Conservation (phyloP, 1,140 invertebrate genomes). For the Drosophila burlai region DNA sequence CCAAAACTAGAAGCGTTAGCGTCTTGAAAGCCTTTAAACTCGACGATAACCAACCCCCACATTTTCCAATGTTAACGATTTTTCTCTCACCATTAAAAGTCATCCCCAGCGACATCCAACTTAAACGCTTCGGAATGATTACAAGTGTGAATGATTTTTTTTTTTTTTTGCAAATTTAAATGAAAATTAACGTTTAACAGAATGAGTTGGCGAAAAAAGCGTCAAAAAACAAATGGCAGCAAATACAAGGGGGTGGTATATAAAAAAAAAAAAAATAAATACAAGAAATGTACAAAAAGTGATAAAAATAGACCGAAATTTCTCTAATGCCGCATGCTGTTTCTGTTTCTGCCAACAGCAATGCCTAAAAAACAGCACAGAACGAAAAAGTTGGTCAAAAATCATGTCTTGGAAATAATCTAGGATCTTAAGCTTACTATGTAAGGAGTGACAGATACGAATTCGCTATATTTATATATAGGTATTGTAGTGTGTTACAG, state of each 20-base stretch:
- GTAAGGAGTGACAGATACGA: too few relatives aligned
- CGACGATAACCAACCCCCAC: constrained; percentile 15
- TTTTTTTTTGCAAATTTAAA: constrained; percentile 41
- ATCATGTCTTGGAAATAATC: background rate
- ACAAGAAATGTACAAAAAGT: constrained; percentile 45
- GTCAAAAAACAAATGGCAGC: constrained; percentile 12
- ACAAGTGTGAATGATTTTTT: constrained; percentile 37
- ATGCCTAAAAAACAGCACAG: constrained; percentile 28
- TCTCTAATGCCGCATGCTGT: constrained; percentile 14
- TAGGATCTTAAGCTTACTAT: background rate
- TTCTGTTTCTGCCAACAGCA: constrained; percentile 33
- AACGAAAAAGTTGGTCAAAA: constrained; percentile 3
- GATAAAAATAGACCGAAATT: constrained; percentile 61
- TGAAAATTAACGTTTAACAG: constrained; percentile 53
- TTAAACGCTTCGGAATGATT: constrained; percentile 14
- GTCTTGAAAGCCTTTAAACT: constrained; percentile 1
- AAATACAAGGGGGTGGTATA: constrained; percentile 4
- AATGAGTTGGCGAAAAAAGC: constrained; percentile 33
- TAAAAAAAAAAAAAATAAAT: background rate
- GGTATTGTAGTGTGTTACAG: too few relatives aligned
- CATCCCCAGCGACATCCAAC: constrained; percentile 19
- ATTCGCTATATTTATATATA: too few relatives aligned
- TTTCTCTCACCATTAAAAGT: constrained; percentile 9
- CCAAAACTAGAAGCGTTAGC: constrained; percentile 1
- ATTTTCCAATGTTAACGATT: constrained; percentile 20